Percentiles rank a stretch among this genome's conserved stretches.
These are phyloP conservation scores for Idaea dimidiata DNA, from an alignment of 2,888 invertebrate genomes.

Conservation along the genomic window DNA sequence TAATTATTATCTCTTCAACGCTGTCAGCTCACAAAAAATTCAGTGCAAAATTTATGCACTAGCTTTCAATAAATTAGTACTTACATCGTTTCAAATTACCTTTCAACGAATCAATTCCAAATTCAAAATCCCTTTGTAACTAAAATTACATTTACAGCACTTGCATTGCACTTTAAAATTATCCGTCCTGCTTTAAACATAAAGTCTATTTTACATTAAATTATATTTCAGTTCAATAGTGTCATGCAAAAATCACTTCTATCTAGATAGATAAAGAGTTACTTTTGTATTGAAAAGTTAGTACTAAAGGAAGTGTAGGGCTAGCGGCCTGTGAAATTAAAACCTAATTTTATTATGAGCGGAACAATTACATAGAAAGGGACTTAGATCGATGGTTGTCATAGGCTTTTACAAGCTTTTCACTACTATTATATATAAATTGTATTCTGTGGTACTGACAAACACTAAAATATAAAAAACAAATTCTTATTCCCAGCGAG, in stretches of 20 bases:
- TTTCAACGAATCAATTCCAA: slow-evolving; percentile 22
- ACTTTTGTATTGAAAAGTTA: slow-evolving; percentile 8
- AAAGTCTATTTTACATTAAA: neutral
- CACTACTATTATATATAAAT: too few relatives aligned
- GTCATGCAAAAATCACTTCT: neutral
- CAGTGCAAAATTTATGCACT: neutral
- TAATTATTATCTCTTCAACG: neutral
- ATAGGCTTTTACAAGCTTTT: too few relatives aligned
- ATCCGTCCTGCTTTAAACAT: neutral
- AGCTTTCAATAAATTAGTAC: slow-evolving; percentile 17
- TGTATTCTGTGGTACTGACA: too few relatives aligned
- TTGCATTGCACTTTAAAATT: neutral
- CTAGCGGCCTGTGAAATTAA: slow-evolving; percentile 54
- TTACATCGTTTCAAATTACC: slow-evolving; percentile 33
- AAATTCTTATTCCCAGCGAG: too few relatives aligned
- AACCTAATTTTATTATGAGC: slow-evolving; percentile 57
- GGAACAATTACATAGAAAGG: slow-evolving; percentile 31
- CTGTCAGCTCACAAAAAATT: neutral
- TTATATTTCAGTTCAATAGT: neutral
- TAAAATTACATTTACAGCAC: slow-evolving; percentile 3
- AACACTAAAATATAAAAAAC: too few relatives aligned
- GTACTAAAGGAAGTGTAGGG: slow-evolving; percentile 16
- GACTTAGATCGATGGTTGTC: slow-evolving; percentile 17
- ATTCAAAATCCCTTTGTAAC: slow-evolving; percentile 16
- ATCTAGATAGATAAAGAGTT: neutral